phyloP scores from a whole-genome alignment of 1,140 invertebrate species.

The Papilio xuthus region DNA sequence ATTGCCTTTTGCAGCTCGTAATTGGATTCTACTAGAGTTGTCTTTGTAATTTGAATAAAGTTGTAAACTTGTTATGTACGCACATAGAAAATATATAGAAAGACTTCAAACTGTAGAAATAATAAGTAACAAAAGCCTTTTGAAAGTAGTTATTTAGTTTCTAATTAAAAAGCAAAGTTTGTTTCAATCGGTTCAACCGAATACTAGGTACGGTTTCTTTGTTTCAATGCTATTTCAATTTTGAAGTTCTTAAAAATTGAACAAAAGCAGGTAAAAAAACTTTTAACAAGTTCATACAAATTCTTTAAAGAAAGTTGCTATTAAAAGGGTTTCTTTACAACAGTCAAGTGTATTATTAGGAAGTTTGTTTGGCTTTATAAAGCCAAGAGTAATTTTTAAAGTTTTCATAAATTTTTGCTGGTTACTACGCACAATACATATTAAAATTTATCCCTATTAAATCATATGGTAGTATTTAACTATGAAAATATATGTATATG shows the following conservation, averaged over 20 bases:
- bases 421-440: too few relatives aligned
- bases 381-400: too few relatives aligned
- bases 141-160: neutral
- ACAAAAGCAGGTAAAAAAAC: neutral
- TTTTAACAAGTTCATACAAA: neutral
- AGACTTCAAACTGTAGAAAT: neutral
- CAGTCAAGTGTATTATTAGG: too few relatives aligned
- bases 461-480: too few relatives aligned
- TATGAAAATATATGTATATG: too few relatives aligned
- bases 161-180: neutral
- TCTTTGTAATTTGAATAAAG: constrained; percentile 9
- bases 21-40: neutral
- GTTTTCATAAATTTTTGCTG: too few relatives aligned
- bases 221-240: neutral
- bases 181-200: neutral
- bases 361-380: too few relatives aligned
- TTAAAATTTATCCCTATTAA: too few relatives aligned
- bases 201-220: neutral
- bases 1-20: neutral
- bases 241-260: neutral
- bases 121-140: neutral
- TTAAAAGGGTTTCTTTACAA: neutral
- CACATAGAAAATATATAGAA: too few relatives aligned
- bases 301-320: neutral
- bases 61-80: neutral